These are phyloP conservation scores for Hippocampus barbouri DNA, from an alignment of 2,113 vertebrate genomes.

Conservation along the genomic window DNA sequence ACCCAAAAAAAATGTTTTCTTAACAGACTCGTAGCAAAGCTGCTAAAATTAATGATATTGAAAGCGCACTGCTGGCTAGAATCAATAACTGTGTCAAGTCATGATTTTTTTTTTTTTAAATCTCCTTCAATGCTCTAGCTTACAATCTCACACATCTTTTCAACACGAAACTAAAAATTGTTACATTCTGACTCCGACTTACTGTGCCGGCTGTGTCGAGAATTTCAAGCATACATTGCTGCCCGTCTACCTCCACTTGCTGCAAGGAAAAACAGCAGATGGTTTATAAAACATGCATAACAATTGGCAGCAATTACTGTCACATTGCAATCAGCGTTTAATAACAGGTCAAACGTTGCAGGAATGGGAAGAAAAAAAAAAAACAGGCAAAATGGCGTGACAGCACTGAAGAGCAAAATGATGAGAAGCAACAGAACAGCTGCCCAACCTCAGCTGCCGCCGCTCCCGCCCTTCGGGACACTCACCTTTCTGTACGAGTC, in stretches of 20 bases:
- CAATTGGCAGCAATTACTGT: constrained; percentile 1
- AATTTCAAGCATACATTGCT: constrained; percentile 99
- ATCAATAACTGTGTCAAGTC: neutral
- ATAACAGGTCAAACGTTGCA: neutral
- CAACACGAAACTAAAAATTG: neutral
- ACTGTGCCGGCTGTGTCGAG: constrained; percentile 98
- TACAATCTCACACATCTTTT: neutral
- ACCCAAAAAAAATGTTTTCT: neutral
- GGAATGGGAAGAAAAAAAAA: constrained; percentile 6
- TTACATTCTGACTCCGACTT: constrained; percentile 61
- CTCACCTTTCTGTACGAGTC: constrained; percentile 99
- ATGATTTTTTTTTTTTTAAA: neutral
- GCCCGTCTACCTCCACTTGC: constrained; percentile 99
- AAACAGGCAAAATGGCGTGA: constrained; percentile 4
- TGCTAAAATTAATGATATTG: neutral
- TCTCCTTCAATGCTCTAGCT: neutral
- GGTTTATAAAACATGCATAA: constrained; percentile 11
- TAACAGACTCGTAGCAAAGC: neutral
- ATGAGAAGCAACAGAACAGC: constrained; percentile 43
- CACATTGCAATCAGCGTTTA: neutral
- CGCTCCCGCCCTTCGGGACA: constrained; percentile 24
- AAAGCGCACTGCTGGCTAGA: neutral
- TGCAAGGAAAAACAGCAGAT: constrained; percentile 48
- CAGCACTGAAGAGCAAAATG: constrained; percentile 10
- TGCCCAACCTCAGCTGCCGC: constrained; percentile 43